phyloP scores from a whole-genome alignment of 2,888 invertebrate genomes.

The Apocheima hispidaria region DNA sequence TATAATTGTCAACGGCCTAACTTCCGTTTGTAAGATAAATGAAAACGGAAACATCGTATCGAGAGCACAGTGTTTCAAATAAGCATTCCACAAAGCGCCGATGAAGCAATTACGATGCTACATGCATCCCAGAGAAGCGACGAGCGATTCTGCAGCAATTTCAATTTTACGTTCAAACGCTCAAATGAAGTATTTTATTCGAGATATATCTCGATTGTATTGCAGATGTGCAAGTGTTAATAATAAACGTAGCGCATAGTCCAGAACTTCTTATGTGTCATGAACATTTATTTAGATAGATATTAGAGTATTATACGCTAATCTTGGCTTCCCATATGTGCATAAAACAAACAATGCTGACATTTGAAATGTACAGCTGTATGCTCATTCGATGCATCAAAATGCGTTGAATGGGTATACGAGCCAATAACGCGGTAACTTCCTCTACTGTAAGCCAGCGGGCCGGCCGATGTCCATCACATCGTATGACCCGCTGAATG shows the following conservation, averaged over 20 bases:
- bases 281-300: slow-evolving; percentile 28
- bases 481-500: slow-evolving; percentile 81
- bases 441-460: slow-evolving; percentile 69
- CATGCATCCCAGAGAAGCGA: slow-evolving; percentile 57
- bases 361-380: slow-evolving; percentile 67
- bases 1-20: slow-evolving; percentile 19
- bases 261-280: slow-evolving; percentile 22
- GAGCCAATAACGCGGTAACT: slow-evolving; percentile 73
- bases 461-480: slow-evolving; percentile 76
- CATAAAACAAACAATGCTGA: slow-evolving; percentile 67
- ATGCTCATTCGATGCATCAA: slow-evolving; percentile 71
- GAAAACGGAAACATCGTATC: slow-evolving; percentile 39
- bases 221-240: slow-evolving; percentile 30
- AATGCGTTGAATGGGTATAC: slow-evolving; percentile 74
- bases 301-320: slow-evolving; percentile 10
- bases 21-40: slow-evolving; percentile 19
- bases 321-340: slow-evolving; percentile 46
- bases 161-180: slow-evolving; percentile 61
- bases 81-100: slow-evolving; percentile 58
- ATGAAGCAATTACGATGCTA: slow-evolving; percentile 72
- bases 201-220: slow-evolving; percentile 21
- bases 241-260: slow-evolving; percentile 18
- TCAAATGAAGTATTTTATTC: slow-evolving; percentile 48
- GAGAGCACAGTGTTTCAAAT: slow-evolving; percentile 50
- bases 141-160: slow-evolving; percentile 59